Evolutionary conservation across 2,888 invertebrate species (phyloP), one percentile per base, ranked within the genome.

Genomic region (Caenorhabditis parvicauda): DNA sequence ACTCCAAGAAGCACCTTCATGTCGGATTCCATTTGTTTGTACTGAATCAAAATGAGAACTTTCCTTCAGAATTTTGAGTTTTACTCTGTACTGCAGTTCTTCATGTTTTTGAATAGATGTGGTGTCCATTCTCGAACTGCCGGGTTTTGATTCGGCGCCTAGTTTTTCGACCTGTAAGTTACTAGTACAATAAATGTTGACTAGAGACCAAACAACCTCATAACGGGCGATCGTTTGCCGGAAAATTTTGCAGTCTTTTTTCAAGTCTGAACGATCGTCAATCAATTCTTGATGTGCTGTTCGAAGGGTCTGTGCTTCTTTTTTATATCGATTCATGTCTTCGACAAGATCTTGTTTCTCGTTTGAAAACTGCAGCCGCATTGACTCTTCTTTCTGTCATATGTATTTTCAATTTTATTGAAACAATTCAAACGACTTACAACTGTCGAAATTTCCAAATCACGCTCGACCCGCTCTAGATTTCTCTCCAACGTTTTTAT

Each of bases 201-300:
- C 9, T 19, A n/a, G n/a, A 17, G 32, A n/a, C 19, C 27, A 4
- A 4, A 37, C 37, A 45, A 1, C 72, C 54, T 72, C 69, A 38
- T 54, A 59, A 37, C 57, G 61, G 0, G 72, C 72, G 39, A 72
- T 64, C n/a, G 65, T 62, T 27, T 70, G 69, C 6, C 72, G 55
- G 35, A 69, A 68, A 0, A 61, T 65, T 59, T 70, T 72, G 54
- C 72, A 72, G 42, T 72, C 72, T 38, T 70, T 69, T 29, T 64
- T 61, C 27, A 70, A 58, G 46, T 72, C 72, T 0, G 47, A 7
- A 35, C 67, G 63, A 35, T 68, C 67, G 12, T 58, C 64, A 1
- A 53, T 2, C 6, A 67, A 21, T 46, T 67, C 64, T 19, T 57
- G 49, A 3, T 49, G 28, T 1, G 56, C 56, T 19, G 9, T 35